Evolutionary conservation across 2,797 vertebrate genomes (phyloP).

Genomic region (Eulemur albifrons): DNA sequence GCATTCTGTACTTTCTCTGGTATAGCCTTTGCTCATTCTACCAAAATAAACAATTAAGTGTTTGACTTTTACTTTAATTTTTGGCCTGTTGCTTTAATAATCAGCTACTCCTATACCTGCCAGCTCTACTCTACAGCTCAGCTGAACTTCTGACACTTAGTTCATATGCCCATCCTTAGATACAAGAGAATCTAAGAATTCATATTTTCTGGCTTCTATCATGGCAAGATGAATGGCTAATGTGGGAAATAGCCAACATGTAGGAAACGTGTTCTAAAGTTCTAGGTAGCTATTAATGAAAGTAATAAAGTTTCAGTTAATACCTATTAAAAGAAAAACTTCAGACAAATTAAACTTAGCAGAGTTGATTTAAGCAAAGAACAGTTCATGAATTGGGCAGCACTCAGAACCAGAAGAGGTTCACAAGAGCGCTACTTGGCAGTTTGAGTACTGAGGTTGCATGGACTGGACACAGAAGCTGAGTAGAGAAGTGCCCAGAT

Average conservation of each 20-base stretch:
- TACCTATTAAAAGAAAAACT: background rate
- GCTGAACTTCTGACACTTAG: background rate
- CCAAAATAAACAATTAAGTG: background rate
- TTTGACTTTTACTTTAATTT: background rate
- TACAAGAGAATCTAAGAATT: background rate
- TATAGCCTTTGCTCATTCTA: background rate
- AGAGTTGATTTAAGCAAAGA: background rate
- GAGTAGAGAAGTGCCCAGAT: background rate
- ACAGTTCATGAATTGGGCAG: background rate
- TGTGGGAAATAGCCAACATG: background rate
- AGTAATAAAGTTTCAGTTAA: background rate
- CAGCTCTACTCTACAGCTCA: background rate
- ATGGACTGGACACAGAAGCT: background rate
- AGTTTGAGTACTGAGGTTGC: background rate
- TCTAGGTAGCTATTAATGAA: background rate
- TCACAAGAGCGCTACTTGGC: background rate
- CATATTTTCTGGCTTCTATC: background rate
- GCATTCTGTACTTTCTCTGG: accelerated
- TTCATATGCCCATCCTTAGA: background rate
- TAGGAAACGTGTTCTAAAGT: background rate
- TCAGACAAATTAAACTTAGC: background rate
- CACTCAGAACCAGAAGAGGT: background rate
- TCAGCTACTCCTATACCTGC: background rate
- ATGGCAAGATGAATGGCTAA: background rate
- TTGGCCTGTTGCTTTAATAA: background rate